Percentiles rank a stretch among this genome's conserved stretches.
Evolutionary conservation across 2,113 vertebrate species (phyloP).

Genomic region (Clupea harengus): DNA sequence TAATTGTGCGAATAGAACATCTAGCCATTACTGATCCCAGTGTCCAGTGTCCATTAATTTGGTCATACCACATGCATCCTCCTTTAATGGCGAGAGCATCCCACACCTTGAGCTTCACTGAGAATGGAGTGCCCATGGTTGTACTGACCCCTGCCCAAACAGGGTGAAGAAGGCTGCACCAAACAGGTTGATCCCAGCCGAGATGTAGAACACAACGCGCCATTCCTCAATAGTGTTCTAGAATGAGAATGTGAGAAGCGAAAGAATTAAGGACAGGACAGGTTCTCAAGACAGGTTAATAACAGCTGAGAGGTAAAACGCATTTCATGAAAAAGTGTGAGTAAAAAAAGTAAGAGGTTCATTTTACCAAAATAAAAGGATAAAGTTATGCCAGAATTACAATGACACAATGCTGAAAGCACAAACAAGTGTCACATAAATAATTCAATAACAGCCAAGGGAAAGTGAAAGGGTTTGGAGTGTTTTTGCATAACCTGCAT

Average conservation of each 20-base stretch:
- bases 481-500: not conserved
- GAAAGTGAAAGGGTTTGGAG: not conserved
- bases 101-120: constrained; percentile 52
- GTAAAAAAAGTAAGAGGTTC: no score
- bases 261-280: not conserved
- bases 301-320: not conserved
- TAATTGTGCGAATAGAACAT: constrained; percentile 11
- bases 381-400: not conserved
- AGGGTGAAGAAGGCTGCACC: constrained; percentile 84
- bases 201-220: constrained; percentile 92
- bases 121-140: constrained; percentile 83
- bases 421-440: not conserved
- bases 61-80: constrained; percentile 16
- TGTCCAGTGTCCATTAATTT: not conserved
- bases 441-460: not conserved
- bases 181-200: constrained; percentile 86
- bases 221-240: constrained; percentile 91
- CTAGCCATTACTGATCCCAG: not conserved
- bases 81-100: not conserved
- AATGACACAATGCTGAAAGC: not conserved
- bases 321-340: not conserved
- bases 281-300: not conserved
- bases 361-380: no score
- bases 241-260: constrained; percentile 33
- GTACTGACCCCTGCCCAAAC: constrained; percentile 84